Conservation (phyloP, 2,888 invertebrate species). For the Rhodophaea formosa region DNA sequence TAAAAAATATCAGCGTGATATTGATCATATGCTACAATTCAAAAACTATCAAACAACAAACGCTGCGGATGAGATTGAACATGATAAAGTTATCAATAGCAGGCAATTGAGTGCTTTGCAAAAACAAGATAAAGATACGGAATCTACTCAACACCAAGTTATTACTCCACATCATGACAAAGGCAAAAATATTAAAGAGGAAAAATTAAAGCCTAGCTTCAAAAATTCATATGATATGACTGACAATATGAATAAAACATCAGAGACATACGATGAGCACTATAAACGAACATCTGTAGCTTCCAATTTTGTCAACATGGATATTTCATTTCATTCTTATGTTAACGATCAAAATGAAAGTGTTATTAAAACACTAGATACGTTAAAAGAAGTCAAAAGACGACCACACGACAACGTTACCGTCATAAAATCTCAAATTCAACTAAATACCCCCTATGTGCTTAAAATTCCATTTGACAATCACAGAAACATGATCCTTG, state of each 20-base stretch:
- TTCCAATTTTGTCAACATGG: conserved; percentile 19
- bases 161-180: background rate
- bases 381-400: conserved; percentile 28
- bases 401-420: conserved; percentile 37
- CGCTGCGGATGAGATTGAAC: background rate
- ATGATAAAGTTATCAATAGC: background rate
- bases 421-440: conserved; percentile 43
- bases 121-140: background rate
- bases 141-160: background rate
- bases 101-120: background rate
- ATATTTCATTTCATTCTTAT: conserved; percentile 53
- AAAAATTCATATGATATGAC: background rate
- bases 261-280: background rate
- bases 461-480: conserved; percentile 50
- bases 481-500: conserved; percentile 43
- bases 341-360: conserved; percentile 44
- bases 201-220: background rate
- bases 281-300: background rate
- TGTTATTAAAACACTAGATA: conserved; percentile 46
- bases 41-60: background rate
- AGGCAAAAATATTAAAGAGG: background rate
- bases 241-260: background rate
- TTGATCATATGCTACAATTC: background rate
- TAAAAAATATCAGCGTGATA: background rate
- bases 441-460: conserved; percentile 35